Conservation (phyloP, 2,797 vertebrate genomes). For the Serranus cabrilla region DNA sequence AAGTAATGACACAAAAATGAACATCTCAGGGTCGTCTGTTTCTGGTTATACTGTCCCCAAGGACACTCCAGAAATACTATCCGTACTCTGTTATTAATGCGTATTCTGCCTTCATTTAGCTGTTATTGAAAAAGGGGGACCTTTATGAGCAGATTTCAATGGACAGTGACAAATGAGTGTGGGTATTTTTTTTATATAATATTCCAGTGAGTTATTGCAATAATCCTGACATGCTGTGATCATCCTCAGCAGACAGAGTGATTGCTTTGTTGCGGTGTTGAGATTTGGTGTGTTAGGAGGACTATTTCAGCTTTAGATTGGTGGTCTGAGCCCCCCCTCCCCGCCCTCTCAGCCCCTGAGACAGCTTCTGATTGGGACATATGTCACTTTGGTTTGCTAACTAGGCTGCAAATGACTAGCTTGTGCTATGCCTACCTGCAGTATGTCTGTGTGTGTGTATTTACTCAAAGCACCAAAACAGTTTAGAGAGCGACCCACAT, state of each 20-base stretch:
- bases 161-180: conserved; percentile 59
- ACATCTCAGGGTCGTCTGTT: conserved; percentile 6
- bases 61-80: conserved; percentile 14
- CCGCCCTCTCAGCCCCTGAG: conserved; percentile 6
- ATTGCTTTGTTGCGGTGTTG: conserved; percentile 56
- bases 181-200: conserved; percentile 48
- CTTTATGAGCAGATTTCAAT: conserved; percentile 45
- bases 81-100: conserved; percentile 35
- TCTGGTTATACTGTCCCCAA: conserved; percentile 12
- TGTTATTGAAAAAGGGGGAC: conserved; percentile 29
- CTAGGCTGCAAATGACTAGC: conserved; percentile 28
- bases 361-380: conserved; percentile 40
- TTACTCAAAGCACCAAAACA: background rate
- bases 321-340: background rate
- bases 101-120: conserved; percentile 30
- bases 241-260: conserved; percentile 58
- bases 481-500: conserved; percentile 8
- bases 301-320: conserved; percentile 23
- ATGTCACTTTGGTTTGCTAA: conserved; percentile 32
- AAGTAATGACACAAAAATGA: conserved; percentile 30
- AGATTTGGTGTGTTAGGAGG: conserved; percentile 41
- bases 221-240: conserved; percentile 48
- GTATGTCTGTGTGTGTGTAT: background rate
- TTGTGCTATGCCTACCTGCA: conserved; percentile 32
- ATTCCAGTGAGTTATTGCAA: conserved; percentile 43